Evolutionary conservation across 2,888 invertebrate species (phyloP), one percentile per base, ranked within the genome.

Genomic region (Caenorhabditis sp.): DNA sequence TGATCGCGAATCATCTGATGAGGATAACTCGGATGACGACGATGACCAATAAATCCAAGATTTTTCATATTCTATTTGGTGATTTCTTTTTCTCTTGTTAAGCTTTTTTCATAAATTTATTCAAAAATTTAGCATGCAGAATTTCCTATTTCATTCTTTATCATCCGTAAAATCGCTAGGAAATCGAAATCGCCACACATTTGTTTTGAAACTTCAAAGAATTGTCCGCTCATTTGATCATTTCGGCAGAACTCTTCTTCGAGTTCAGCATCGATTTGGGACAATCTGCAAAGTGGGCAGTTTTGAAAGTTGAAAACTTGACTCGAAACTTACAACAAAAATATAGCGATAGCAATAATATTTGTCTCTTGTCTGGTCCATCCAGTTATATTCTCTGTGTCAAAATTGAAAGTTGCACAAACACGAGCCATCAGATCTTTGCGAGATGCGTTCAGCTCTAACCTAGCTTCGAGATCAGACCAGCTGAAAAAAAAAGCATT

Each of bases 1-100:
- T 51, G 97, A 97, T 88, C 95, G 94, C n/a, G 79, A 78, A n/a
- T 66, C 66, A 21, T 71, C 68, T 14, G 95, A 95, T 10, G 93
- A 94, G 59, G 93, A 93, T 69, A 93, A 93, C 81, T 94, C 92
- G 57, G 89, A 90, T 64, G 90, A 89, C 19, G 88, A 90, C 64
- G 90, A 89, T n/a, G 88, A 88, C 36, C 84, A 85, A 31, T 72
- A 70, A 68, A 58, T 60, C 55, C 55, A 31, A 27, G 50, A 36
- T 50, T 66, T 23, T 49, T 61, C 57, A 37, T 63, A 53, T 54
- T 71, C 59, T 60, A 55, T 60, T 67, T 64, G 49, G 31, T 55
- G 53, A 49, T 43, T 66, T 51, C 59, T 31, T 31, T 31, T 31
- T 70, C 49, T 58, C 53, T 59, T 37, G 54, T 53, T 58, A 60